Evolutionary conservation across 2,888 invertebrate species (phyloP), one percentile per base, ranked within the genome.

Genomic region (Diplolepis rosae): DNA sequence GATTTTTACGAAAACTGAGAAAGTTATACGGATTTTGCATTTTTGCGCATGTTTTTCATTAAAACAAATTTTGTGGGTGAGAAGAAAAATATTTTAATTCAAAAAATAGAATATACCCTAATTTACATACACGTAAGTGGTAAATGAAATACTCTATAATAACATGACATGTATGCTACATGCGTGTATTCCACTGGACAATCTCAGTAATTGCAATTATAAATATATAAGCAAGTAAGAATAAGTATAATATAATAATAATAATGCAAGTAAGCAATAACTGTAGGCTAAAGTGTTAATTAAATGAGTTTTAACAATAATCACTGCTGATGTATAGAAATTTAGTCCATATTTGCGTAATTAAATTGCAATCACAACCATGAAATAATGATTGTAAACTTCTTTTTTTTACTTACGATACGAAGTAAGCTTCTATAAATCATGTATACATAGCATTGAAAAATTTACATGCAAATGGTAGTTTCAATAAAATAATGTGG

Each of bases 171-270:
- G n/a, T 27, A 15, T 32, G 18, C 15, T 45, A 9, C 11, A 15
- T 54, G 4, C 32, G 54, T 32, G 18, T 32, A 54, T 27, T 54
- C 32, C 18, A 54, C 32, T 54, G 54, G 54, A 54, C 54, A 54
- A 54, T 54, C 54, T 54, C 54, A 54, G 30, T 32, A 7, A 54
- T 18, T 54, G 30, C 32, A 54, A 54, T 32, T 54, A 54, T 18
- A 54, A 15, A 32, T 30, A 30, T 18, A 18, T 15, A 32, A 54
- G 32, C 32, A 54, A 54, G 27, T 30, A 52, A n/a, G n/a, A n/a
- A 52, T 30, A 15, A 32, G 4, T 32, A 54, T 32, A 54, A n/a
- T n/a, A n/a, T n/a, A n/a, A n/a, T n/a, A n/a, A n/a, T n/a, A n/a
- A n/a, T n/a, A n/a, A n/a, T n/a, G n/a, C n/a, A n/a, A n/a, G n/a